Evolutionary conservation across 2,113 vertebrate genomes (phyloP), one percentile per base, ranked within the genome.

Genomic region (Phaethornis superciliosus): DNA sequence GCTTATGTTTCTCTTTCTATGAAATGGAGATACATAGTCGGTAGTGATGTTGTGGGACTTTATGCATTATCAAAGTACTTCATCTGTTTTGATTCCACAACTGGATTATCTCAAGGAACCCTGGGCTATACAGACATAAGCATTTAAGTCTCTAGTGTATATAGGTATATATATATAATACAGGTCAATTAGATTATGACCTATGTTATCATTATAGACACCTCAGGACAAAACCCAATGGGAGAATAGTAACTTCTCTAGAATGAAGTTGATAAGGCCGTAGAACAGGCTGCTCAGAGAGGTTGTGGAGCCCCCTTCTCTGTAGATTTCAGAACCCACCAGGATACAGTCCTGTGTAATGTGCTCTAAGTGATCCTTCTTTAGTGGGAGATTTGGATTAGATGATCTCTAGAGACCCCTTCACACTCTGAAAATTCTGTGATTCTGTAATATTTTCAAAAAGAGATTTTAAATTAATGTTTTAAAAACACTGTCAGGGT

Each of bases 71-170:
- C 52, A 54, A 80, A 90, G 24, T 2, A 0, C 79, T 81, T 59
- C 70, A 51, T 80, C 51, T 85, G 51, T 94, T 95, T 84, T 94
- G 44, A 86, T 90, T 86, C 68, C 52, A 78, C 84, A 47, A 26
- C 3, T 47, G 42, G 74, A 81, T 91, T 89, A 81, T 30, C 79
- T 28, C 32, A n/a, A 47, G 42, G 68, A 62, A 74, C 18, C 9
- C 44, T 11, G 44, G 44, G 58, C 68, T 88, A 51, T 55, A 37
- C 17, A 51, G 22, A 11, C 28, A 30, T 52, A 81, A 47, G 40
- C 18, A 91, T 86, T 23, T 42, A 81, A 42, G 13, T 9, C 33
- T 60, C 21, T 67, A 26, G 20, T 49, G 35, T 46, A 42, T 28
- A 75, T 3, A 71, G 27, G 32, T 49, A 27, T 27, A 17, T 27